Evolutionary conservation across 2,113 vertebrate genomes (phyloP).

Genomic region (Lepidothrix coronata): DNA sequence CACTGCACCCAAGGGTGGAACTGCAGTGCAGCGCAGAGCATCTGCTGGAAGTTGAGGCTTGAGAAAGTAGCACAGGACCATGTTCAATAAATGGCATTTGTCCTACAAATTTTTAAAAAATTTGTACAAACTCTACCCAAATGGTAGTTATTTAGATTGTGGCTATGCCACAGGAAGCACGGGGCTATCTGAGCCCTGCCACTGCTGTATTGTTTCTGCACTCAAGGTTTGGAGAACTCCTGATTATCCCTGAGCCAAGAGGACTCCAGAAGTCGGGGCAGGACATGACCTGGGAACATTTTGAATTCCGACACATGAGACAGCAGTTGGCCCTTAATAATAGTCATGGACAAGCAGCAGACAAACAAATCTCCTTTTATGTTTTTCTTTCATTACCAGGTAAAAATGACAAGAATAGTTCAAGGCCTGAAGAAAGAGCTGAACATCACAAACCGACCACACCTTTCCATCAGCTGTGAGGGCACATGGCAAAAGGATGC

Average conservation of each 20-base stretch:
- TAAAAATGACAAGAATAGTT: slow-evolving; percentile 32
- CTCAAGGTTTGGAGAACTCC: not conserved
- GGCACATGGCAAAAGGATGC: not conserved
- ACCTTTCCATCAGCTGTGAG: not conserved
- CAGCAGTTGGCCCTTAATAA: not conserved
- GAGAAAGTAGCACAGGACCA: not conserved
- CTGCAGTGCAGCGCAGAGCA: not conserved
- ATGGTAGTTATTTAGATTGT: not conserved
- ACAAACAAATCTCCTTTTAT: not conserved
- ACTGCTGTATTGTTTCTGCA: not conserved
- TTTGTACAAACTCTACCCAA: not conserved
- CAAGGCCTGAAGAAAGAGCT: slow-evolving; percentile 53
- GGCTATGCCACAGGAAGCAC: not conserved
- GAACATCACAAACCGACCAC: not conserved
- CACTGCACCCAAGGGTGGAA: not conserved
- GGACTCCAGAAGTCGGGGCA: not conserved
- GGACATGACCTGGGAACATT: not conserved
- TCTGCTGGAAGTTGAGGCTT: not conserved
- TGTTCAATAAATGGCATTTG: not conserved
- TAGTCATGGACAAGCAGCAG: not conserved
- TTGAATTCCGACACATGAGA: not conserved
- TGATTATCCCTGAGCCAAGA: not conserved
- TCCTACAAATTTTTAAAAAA: not conserved
- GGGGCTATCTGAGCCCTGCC: not conserved
- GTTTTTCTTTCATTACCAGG: slow-evolving; percentile 19